These are phyloP conservation scores for Drosophila neocordata DNA, from an alignment of 1,140 invertebrate genomes.

Conservation along the genomic window DNA sequence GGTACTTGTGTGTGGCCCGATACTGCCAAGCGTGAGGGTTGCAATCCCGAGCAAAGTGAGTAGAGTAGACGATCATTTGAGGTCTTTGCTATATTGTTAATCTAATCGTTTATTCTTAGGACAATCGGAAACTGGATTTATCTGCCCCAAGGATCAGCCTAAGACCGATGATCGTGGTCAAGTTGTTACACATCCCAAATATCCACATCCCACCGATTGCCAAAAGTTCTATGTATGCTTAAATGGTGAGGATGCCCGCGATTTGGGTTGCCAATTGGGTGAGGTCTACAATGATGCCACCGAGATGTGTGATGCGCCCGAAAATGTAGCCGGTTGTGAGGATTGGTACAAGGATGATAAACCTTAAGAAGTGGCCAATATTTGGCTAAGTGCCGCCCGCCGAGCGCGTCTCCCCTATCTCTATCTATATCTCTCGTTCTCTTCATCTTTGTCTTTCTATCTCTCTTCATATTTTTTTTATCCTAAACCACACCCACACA, in stretches of 20 bases:
- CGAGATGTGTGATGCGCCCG: slow-evolving; percentile 92
- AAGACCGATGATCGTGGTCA: slow-evolving; percentile 88
- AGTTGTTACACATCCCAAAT: slow-evolving; percentile 92
- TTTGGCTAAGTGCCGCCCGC: slow-evolving; percentile 29
- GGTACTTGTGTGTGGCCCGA: slow-evolving; percentile 94
- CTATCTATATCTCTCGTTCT: neutral
- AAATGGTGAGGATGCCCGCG: slow-evolving; percentile 92
- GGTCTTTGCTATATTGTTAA: neutral
- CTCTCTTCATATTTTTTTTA: neutral
- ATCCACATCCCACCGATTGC: slow-evolving; percentile 92
- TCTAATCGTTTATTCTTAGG: slow-evolving; percentile 79
- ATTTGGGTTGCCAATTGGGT: slow-evolving; percentile 92
- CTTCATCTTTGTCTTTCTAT: neutral
- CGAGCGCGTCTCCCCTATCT: slow-evolving; percentile 45
- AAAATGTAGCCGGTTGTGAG: slow-evolving; percentile 94
- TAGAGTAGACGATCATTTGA: neutral
- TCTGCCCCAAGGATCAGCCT: slow-evolving; percentile 89
- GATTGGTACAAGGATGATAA: slow-evolving; percentile 92
- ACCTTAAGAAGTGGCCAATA: slow-evolving; percentile 44
- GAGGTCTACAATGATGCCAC: slow-evolving; percentile 93
- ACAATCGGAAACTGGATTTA: slow-evolving; percentile 91
- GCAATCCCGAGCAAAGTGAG: slow-evolving; percentile 81
- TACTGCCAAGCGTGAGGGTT: slow-evolving; percentile 89
- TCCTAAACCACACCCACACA: slow-evolving; percentile 20
- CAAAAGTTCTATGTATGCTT: slow-evolving; percentile 93